Percentiles rank a stretch among this genome's conserved stretches.
These are phyloP conservation scores for Craniophora ligustri DNA, from an alignment of 2,888 invertebrate genomes.

Conservation along the genomic window DNA sequence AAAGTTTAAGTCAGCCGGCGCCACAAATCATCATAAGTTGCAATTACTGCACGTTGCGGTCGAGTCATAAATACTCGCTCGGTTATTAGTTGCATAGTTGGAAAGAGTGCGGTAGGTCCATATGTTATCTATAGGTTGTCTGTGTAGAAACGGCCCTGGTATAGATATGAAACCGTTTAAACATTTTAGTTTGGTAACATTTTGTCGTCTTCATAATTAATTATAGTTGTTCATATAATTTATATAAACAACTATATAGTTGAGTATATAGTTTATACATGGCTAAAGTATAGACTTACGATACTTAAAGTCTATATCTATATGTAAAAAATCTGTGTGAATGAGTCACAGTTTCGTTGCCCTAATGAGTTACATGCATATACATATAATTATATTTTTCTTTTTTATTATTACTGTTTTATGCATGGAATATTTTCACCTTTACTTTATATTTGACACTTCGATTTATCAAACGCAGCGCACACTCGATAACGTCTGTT, in stretches of 20 bases:
- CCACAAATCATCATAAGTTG: conserved; percentile 84
- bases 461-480: conserved; percentile 16
- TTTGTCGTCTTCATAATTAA: no score
- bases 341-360: no score
- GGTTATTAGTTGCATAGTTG: conserved; percentile 83
- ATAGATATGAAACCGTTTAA: no score
- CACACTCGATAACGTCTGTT: conserved; percentile 12
- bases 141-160: conserved; percentile 28
- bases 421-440: background rate
- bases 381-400: no score
- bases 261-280: no score
- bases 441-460: background rate
- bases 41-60: conserved; percentile 75
- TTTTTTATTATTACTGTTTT: conserved; percentile 9
- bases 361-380: no score
- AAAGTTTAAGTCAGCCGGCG: conserved; percentile 70
- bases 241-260: no score
- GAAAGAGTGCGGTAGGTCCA: conserved; percentile 67
- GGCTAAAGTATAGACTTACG: no score
- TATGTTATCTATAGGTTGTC: conserved; percentile 54
- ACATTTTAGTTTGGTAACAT: no score
- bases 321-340: no score
- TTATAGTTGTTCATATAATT: no score
- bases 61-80: conserved; percentile 72
- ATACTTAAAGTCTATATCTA: no score